Conservation (phyloP, 2,888 invertebrate genomes). For the Epinotia demarniana region DNA sequence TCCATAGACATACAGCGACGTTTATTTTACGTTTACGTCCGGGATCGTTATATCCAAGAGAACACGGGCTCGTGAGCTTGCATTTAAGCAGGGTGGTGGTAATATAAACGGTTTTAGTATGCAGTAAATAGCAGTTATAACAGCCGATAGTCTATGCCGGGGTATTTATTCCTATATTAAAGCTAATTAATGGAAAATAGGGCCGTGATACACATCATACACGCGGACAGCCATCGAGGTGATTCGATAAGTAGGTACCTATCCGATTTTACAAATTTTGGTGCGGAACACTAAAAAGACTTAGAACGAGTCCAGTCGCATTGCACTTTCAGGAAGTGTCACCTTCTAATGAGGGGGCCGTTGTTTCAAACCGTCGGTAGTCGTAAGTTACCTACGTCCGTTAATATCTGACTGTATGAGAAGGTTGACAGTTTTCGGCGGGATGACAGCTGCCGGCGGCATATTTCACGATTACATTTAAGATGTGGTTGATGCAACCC, state of each 20-base stretch:
- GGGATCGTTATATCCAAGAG: constrained; percentile 24
- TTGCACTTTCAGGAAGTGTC: no score
- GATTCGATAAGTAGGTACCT: background rate
- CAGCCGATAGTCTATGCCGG: background rate
- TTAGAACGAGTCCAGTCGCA: no score
- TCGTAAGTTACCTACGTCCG: no score
- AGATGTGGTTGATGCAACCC: no score
- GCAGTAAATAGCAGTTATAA: background rate
- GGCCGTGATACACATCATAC: no score
- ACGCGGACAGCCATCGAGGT: background rate
- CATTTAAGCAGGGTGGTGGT: constrained; percentile 45
- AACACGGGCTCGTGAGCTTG: constrained; percentile 51
- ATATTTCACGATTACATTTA: no score
- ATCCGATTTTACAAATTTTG: background rate
- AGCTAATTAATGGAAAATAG: no score
- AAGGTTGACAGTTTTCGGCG: no score
- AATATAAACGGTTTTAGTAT: background rate
- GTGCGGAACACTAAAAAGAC: background rate
- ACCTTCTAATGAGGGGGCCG: no score
- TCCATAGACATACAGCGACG: background rate
- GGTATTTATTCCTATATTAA: background rate
- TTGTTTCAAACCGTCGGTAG: no score
- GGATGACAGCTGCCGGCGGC: no score
- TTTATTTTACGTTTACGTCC: background rate
- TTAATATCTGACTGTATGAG: no score